Evolutionary conservation across 2,797 vertebrate genomes (phyloP), one percentile per base, ranked within the genome.

Genomic region (Oreonectes daqikongensis): DNA sequence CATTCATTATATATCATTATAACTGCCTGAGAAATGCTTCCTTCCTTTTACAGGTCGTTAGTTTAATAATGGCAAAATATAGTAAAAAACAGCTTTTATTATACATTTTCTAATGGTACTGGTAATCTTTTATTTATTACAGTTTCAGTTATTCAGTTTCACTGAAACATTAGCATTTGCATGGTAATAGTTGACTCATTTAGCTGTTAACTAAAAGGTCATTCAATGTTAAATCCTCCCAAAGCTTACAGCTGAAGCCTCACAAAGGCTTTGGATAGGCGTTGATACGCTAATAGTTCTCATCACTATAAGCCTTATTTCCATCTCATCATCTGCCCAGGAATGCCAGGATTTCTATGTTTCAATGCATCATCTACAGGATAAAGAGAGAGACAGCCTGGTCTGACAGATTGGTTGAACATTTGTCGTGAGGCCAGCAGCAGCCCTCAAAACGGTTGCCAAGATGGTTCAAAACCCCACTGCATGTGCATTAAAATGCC

Each of bases 361-460:
- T 85, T 81, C 77, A 67, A 70, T 35, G 52, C 63, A 26, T 84
- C 77, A 80, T 69, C 75, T 42, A 32, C 57, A 60, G 84, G 83
- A 85, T 86, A 83, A 82, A 78, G 32, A 22, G 73, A 57, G 52
- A 79, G 83, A 20, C 72, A 11, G 8, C 26, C 70, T 26, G 24
- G 71, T 77, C 72, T 32, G 14, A 75, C 26, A 67, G 30, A 64
- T 5, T 17, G 12, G 24, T 57, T 5, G 6, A 15, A 0, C 0
- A 77, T 78, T 74, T 83, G 61, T 48, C 75, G 32, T 59, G 59
- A 75, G 35, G 72, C 72, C 78, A 81, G 55, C 32, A 68, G 67
- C 48, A 38, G 35, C 8, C 59, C 48, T 72, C 18, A n/a, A n/a
- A n/a, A 60, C 28, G 28, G 63, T 72, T 30, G 64, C 72, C 20